A percentile compares a stretch with the other conserved stretches of the same genome.
Conservation (phyloP, 2,888 invertebrate genomes). For the Argyresthia albistria region DNA sequence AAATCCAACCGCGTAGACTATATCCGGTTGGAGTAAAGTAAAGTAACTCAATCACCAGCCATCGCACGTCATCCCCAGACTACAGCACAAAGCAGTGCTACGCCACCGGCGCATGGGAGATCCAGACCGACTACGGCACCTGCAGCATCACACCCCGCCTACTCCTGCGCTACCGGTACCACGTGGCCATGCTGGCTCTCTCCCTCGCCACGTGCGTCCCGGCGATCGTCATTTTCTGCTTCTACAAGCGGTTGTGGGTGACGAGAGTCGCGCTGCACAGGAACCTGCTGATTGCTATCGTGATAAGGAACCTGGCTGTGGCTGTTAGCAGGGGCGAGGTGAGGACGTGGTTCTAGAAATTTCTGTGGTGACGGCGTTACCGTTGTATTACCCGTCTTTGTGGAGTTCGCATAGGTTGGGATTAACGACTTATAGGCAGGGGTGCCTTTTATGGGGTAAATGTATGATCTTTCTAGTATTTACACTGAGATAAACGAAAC, state of each 20-base stretch:
- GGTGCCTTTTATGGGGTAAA: too few relatives aligned
- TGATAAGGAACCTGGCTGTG: constrained; percentile 69
- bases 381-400: too few relatives aligned
- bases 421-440: too few relatives aligned
- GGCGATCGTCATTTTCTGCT: constrained; percentile 69
- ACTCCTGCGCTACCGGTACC: constrained; percentile 61
- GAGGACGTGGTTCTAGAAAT: constrained; percentile 15
- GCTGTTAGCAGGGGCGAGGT: constrained; percentile 70
- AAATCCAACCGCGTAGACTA: too few relatives aligned
- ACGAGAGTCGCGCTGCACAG: constrained; percentile 72
- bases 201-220: constrained; percentile 69
- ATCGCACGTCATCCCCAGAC: constrained; percentile 43
- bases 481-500: too few relatives aligned
- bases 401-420: too few relatives aligned
- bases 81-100: constrained; percentile 71
- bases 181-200: constrained; percentile 62
- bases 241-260: constrained; percentile 65
- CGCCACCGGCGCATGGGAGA: constrained; percentile 69
- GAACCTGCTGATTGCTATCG: constrained; percentile 72
- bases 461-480: too few relatives aligned
- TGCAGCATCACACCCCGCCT: constrained; percentile 72
- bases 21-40: too few relatives aligned
- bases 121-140: constrained; percentile 68
- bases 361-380: too few relatives aligned
- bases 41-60: too few relatives aligned